A percentile compares a stretch with the other conserved stretches of the same genome.
These are phyloP conservation scores for Sitta europaea DNA, from an alignment of 2,113 vertebrate species.

Conservation along the genomic window DNA sequence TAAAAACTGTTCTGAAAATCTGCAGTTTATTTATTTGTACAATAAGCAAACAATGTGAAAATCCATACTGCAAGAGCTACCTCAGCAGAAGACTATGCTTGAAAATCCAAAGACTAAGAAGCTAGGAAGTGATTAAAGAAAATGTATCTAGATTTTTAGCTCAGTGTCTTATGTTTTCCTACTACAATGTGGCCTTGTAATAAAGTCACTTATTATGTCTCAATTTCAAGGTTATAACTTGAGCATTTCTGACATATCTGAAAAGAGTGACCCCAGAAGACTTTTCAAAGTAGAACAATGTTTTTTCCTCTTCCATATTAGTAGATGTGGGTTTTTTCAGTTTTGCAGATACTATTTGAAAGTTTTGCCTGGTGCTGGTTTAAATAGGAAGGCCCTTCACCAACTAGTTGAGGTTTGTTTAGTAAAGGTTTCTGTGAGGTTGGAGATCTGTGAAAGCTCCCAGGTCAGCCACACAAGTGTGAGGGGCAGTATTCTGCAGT, in stretches of 20 bases:
- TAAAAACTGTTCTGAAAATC: not conserved
- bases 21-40: not conserved
- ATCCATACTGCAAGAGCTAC: not conserved
- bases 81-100: not conserved
- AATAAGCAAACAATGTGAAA: not conserved
- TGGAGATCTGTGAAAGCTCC: not conserved
- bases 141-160: not conserved
- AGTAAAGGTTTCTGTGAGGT: not conserved
- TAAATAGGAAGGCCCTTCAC: not conserved
- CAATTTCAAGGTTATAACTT: not conserved
- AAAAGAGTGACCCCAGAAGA: not conserved
- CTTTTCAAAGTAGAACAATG: not conserved
- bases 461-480: too few relatives aligned
- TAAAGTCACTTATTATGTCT: not conserved
- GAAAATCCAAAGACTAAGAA: not conserved
- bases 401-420: not conserved
- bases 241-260: not conserved
- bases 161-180: not conserved
- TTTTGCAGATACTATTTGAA: not conserved
- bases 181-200: not conserved
- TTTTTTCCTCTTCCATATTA: not conserved
- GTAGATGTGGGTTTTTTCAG: accelerated
- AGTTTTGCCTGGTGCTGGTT: not conserved
- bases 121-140: not conserved
- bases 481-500: not conserved